A percentile compares a stretch with the other conserved stretches of the same genome.
Conservation (phyloP, 2,888 invertebrate species). For the Archips crataeganus region DNA sequence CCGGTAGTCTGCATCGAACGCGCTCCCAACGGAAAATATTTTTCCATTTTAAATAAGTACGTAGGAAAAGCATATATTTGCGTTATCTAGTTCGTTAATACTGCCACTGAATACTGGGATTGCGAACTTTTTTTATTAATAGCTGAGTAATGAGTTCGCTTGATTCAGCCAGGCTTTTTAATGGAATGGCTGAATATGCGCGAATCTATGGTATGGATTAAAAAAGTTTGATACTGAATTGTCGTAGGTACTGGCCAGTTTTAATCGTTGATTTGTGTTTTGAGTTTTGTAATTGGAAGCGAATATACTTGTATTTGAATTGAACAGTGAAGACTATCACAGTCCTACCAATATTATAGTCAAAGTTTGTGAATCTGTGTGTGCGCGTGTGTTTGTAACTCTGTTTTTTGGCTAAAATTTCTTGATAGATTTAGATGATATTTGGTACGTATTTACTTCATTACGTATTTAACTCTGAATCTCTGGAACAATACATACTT, state of each 20-base stretch:
- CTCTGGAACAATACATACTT: too few species aligned
- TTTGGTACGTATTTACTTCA: too few species aligned
- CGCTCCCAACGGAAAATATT: conserved; percentile 77
- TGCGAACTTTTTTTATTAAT: conserved; percentile 76
- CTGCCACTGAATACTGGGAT: conserved; percentile 72
- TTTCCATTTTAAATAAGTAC: conserved; percentile 83
- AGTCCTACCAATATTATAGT: too few species aligned
- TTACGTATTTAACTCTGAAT: too few species aligned
- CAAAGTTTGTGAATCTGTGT: too few species aligned
- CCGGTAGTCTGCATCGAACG: conserved; percentile 36
- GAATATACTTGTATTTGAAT: too few species aligned
- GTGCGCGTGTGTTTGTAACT: too few species aligned
- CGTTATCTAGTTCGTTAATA: conserved; percentile 83
- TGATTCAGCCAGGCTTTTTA: conserved; percentile 49
- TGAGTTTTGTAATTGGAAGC: background rate
- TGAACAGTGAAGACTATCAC: too few species aligned
- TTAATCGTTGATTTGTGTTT: background rate
- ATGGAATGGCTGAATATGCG: conserved; percentile 44
- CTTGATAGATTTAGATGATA: too few species aligned
- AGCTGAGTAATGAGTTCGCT: conserved; percentile 66
- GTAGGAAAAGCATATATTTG: conserved; percentile 77
- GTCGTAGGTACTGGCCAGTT: background rate
- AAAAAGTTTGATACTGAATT: background rate
- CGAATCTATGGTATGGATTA: background rate
- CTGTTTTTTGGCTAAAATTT: too few species aligned